A percentile compares a stretch with the other conserved stretches of the same genome.
phyloP scores from a whole-genome alignment of 2,113 vertebrate species.

The Cavia porcellus region DNA sequence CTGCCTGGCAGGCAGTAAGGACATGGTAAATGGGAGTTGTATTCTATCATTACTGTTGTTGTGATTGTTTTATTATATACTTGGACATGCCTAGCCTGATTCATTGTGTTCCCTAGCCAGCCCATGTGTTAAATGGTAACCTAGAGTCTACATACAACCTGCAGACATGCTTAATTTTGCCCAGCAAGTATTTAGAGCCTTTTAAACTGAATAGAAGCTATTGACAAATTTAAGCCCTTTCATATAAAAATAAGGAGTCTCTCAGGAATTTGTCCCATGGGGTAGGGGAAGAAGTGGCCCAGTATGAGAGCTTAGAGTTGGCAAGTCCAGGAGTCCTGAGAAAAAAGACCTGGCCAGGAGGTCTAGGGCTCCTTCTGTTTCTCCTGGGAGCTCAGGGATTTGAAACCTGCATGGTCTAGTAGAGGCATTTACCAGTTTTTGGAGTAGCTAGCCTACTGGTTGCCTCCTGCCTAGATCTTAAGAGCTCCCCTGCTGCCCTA shows the following conservation, averaged over 20 bases:
- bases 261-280: neutral
- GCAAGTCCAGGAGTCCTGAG: no score
- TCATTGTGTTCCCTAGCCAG: neutral
- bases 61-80: neutral
- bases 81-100: neutral
- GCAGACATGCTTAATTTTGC: neutral
- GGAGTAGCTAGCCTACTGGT: neutral
- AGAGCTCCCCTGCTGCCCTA: constrained; percentile 60
- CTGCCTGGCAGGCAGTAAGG: neutral
- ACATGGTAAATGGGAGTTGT: fast-evolving
- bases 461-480: constrained; percentile 33
- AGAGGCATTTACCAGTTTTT: neutral
- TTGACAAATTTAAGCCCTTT: neutral
- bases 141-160: neutral
- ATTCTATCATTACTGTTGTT: neutral
- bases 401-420: neutral
- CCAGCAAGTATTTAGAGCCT: neutral
- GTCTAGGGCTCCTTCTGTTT: neutral
- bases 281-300: neutral
- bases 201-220: constrained; percentile 14
- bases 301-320: neutral
- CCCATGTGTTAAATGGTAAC: neutral
- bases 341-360: neutral
- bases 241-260: neutral
- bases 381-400: neutral